Base-by-base conservation (phyloP, 2,797 vertebrate species). In the Pantherophis alleghaniensis region DNA sequence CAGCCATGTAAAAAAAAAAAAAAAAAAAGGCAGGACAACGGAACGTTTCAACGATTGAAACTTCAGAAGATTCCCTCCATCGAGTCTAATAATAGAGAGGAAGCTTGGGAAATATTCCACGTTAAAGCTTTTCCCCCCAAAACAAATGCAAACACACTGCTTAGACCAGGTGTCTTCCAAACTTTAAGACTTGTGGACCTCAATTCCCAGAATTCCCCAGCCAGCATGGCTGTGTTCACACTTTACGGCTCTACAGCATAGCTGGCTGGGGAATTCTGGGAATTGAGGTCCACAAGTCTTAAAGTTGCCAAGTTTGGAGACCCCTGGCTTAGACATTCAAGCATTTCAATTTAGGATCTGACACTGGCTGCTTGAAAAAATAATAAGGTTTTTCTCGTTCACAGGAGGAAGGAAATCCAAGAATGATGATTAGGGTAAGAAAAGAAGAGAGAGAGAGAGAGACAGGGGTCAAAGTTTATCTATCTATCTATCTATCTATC, bases 41-140 rank as follows among this genome's bases (percentile, higher is more conserved):
- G 95, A 83, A 96, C 66, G 42, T 94, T 95, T 94, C 95, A 94
- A 96, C 93, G 96, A 88, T 16, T 92, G 66, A 69, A 90, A 87
- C 88, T 91, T 95, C 93, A 53, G 47, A 94, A 87, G 89, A 96
- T 95, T 95, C 94, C 87, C 93, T 91, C 95, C 94, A 96, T 95
- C 92, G 59, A 59, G 66, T 94, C 93, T 95, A 95, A 96, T 96
- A 96, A 95, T 95, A 97, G 95, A 95, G 57, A 91, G 87, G 69
- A 93, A 90, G 93, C 16, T 42, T 90, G 90, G 79, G 37, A 89
- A 92, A 91, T 55, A 59, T 92, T 94, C 95, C 66, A 32, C 66
- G 66, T 24, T 74, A 60, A 93, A 90, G 10, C 86, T 94, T 93
- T 60, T n/a, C 24, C 47, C 61, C 56, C 37, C 47, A 86, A 51